Evolutionary conservation across 2,113 vertebrate species (phyloP), one percentile per base, ranked within the genome.

Genomic region (Dromaius novaehollandiae): DNA sequence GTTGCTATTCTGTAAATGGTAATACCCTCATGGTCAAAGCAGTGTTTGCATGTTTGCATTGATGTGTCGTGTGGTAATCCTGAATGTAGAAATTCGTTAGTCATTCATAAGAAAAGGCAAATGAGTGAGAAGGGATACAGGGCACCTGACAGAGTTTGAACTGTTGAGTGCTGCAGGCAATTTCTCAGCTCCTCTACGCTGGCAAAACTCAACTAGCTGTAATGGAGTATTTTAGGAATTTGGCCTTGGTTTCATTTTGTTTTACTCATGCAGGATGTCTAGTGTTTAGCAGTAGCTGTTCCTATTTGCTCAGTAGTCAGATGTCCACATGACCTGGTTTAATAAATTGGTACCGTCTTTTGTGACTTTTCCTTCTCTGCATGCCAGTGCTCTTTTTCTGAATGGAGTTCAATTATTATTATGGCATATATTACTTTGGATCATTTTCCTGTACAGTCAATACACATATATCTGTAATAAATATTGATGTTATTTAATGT

Each of bases 371-470:
- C 55, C 56, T 91, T 94, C 89, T 95, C 90, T 95, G 65, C 77
- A 51, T 0, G 1, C 81, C 86, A 89, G 79, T 91, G 65, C 75
- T 95, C 79, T 95, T 95, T 95, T 91, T 86, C 74, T 97, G 94
- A 97, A 94, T 96, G 82, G 86, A 93, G 68, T 93, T 97, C 96
- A 96, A 93, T 97, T 97, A 92, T 96, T 97, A 95, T 96, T 92
- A 92, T 92, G 96, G 90, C 85, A 84, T 94, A 92, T 95, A 96
- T 97, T 97, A 94, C 85, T 94, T 82, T 69, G 70, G 95, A 93
- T 97, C 90, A 96, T 93, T 98, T 98, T 97, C 95, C 69, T 96
- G 93, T 80, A 60, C 94, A 97, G 96, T 98, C 96, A 97, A 96
- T 97, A 94, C 44, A 42, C 76, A 75, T 82, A 96, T 96, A 95